phyloP scores from a whole-genome alignment of 2,113 vertebrate species.

The Takifugu bimaculatus region DNA sequence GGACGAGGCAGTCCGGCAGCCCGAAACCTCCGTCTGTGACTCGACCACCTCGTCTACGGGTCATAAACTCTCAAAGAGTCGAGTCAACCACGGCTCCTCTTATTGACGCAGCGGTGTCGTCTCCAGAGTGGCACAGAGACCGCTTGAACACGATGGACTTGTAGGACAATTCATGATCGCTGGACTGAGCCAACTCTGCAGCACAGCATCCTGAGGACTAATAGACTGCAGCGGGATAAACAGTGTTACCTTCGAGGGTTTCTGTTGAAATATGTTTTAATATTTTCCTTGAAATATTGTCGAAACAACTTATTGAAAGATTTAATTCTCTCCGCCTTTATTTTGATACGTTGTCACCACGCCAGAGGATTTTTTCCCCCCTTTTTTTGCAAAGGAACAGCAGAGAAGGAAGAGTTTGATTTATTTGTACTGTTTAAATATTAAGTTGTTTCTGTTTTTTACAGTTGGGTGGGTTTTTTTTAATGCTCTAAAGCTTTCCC shows the following conservation, averaged over 20 bases:
- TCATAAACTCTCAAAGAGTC: conserved; percentile 55
- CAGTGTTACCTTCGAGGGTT: conserved; percentile 53
- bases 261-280: conserved; percentile 15
- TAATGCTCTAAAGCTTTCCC: background rate
- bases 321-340: background rate
- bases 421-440: conserved; percentile 32
- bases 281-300: conserved; percentile 18
- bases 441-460: conserved; percentile 16
- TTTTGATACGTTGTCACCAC: background rate
- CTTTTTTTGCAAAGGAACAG: conserved; percentile 12
- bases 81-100: conserved; percentile 42
- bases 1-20: conserved; percentile 77
- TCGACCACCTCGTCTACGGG: conserved; percentile 25
- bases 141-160: background rate
- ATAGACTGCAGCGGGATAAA: conserved; percentile 8
- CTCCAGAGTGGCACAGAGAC: conserved; percentile 3
- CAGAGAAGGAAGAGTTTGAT: too few species aligned
- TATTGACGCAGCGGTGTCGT: conserved; percentile 28
- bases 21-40: conserved; percentile 56
- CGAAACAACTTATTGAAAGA: conserved; percentile 38
- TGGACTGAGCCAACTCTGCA: conserved; percentile 18
- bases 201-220: conserved; percentile 13
- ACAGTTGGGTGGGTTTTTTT: background rate
- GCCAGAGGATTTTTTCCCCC: conserved; percentile 1
- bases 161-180: conserved; percentile 1